Base-by-base conservation (phyloP, 2,113 vertebrate species). In the Lonchura striata region DNA sequence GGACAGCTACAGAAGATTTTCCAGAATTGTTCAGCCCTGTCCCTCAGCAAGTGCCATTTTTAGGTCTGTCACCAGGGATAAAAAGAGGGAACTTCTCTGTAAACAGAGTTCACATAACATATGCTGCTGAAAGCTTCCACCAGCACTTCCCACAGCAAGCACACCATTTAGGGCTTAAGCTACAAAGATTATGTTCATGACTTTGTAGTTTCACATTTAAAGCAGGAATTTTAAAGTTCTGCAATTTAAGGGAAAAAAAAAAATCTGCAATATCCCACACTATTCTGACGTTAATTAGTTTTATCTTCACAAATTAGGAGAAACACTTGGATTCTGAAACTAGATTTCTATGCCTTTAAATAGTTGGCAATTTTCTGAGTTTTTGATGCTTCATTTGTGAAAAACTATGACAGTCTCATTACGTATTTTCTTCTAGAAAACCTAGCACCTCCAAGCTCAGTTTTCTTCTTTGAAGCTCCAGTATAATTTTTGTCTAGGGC, bases 11-110 rank as follows among this genome's bases (percentile, higher is more conserved):
- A 2, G 42, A 82, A 86, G 54, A 77, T 27, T 80, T 88, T 77
- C 35, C 76, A 47, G 42, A 86, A 46, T 9, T 46, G n/a, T 69
- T 80, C 57, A 92, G n/a, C 20, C 44, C 21, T 69, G 37, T 65
- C 54, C 59, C 39, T 70, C 22, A 92, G 85, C 12, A 61, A 90
- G 35, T 69, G 18, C 54, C 79, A 74, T 90, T 93, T 96, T 86
- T 90, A 95, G 82, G 63, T 76, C 66, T 90, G 30, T 50, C 92
- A 87, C 10, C 37, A 75, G 71, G 3, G 30, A 86, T 50, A 54
- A 77, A 57, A 75, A 19, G 42, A 74, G 13, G 33, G 39, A 90
- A 69, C 12, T 66, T 70, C 42, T 47, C 82, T 23, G 54, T 94
- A 81, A 90, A 66, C 39, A 86, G 44, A 79, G 50, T n/a, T 94